Evolutionary conservation across 2,797 vertebrate species (phyloP).

Genomic region (Linurgus olivaceus): DNA sequence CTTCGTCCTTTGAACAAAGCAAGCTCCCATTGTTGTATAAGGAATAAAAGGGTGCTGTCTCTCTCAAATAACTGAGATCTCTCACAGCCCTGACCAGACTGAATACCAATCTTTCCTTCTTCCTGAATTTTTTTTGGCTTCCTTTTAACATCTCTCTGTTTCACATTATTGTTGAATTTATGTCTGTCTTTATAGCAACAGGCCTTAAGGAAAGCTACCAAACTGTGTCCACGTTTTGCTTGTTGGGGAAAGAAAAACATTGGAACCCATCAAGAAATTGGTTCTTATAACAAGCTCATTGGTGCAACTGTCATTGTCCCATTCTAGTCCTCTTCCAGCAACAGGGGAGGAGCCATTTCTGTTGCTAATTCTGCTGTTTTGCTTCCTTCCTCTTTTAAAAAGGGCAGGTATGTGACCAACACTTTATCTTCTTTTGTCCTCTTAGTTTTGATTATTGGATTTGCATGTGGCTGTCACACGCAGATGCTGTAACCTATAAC

Average conservation of each 20-base stretch:
- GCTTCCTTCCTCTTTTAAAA: background rate
- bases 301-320: background rate
- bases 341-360: background rate
- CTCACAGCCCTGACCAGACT: background rate
- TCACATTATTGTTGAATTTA: background rate
- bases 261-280: background rate
- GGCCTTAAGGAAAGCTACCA: background rate
- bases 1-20: background rate
- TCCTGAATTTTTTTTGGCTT: background rate
- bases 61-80: background rate
- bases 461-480: background rate
- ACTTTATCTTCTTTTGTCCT: background rate
- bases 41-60: background rate
- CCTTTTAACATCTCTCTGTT: background rate
- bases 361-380: background rate
- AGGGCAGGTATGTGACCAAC: background rate
- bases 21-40: background rate
- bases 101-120: background rate
- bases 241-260: background rate
- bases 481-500: background rate
- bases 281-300: background rate
- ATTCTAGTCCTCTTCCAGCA: background rate
- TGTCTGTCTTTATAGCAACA: background rate
- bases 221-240: background rate
- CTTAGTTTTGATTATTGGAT: background rate